These are phyloP conservation scores for Troilus luridus DNA, from an alignment of 2,888 invertebrate genomes.

Conservation along the genomic window DNA sequence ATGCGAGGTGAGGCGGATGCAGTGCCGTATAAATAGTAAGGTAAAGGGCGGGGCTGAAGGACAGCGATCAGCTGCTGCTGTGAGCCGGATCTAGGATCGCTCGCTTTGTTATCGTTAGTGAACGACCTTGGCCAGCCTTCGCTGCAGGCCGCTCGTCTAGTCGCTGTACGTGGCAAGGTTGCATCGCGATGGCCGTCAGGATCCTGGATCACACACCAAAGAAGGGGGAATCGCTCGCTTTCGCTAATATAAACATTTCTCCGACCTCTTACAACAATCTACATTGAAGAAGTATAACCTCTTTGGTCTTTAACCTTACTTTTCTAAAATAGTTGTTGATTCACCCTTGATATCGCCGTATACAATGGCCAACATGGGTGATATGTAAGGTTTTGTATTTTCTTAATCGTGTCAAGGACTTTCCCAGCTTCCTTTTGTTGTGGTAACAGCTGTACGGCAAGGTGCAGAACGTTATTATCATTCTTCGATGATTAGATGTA, in stretches of 20 bases:
- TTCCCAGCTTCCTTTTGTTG: background rate
- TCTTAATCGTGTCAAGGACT: background rate
- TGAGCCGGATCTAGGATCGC: conserved; percentile 3
- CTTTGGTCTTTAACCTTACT: too few relatives aligned
- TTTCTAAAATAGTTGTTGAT: too few relatives aligned
- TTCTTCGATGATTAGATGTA: background rate
- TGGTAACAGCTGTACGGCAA: background rate
- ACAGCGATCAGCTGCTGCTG: background rate
- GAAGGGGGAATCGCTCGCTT: background rate
- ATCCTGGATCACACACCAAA: background rate
- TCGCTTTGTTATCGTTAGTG: conserved; percentile 23
- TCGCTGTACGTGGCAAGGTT: background rate
- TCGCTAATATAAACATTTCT: too few relatives aligned
- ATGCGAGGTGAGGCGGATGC: background rate
- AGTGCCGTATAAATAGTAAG: background rate
- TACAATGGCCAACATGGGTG: too few relatives aligned
- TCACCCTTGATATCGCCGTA: too few relatives aligned
- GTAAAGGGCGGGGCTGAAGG: conserved; percentile 26
- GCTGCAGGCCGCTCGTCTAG: background rate
- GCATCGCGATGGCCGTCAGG: background rate
- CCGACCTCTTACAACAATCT: too few relatives aligned
- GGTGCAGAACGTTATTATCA: background rate
- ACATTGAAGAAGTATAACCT: too few relatives aligned
- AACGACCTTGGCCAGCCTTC: conserved; percentile 18
- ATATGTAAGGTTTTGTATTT: background rate